Percentiles rank a stretch among this genome's conserved stretches.
Conservation (phyloP, 2,888 invertebrate species). For the Blera fallax region DNA sequence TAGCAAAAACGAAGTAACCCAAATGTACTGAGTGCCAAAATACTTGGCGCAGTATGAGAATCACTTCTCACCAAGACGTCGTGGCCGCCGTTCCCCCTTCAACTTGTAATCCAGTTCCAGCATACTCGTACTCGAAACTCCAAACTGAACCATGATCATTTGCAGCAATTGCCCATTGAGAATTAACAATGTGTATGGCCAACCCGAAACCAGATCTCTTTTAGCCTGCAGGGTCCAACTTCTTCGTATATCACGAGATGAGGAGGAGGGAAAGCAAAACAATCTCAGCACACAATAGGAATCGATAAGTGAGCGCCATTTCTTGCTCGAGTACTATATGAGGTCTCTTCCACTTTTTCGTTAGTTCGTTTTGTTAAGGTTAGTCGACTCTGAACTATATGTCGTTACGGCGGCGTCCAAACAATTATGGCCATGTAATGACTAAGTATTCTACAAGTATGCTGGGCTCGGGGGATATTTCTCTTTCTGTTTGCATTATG, state of each 20-base stretch:
- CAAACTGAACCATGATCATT: slow-evolving; percentile 48
- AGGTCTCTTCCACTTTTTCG: slow-evolving; percentile 60
- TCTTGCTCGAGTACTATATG: slow-evolving; percentile 52
- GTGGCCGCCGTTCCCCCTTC: slow-evolving; percentile 1
- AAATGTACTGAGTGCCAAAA: slow-evolving; percentile 55
- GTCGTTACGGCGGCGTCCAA: slow-evolving; percentile 67
- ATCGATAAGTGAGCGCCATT: slow-evolving; percentile 72
- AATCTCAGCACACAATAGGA: slow-evolving; percentile 60
- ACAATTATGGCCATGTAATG: slow-evolving; percentile 70
- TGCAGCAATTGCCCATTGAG: slow-evolving; percentile 67
- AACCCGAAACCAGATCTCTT: slow-evolving; percentile 68
- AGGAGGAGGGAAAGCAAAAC: slow-evolving; percentile 25
- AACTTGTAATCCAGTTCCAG: slow-evolving; percentile 53
- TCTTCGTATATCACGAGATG: background rate
- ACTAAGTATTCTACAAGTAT: slow-evolving; percentile 62
- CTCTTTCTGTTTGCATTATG: slow-evolving; percentile 62
- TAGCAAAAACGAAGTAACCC: slow-evolving; percentile 50
- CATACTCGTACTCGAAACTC: slow-evolving; percentile 2
- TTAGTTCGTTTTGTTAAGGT: slow-evolving; percentile 63
- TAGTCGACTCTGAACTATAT: slow-evolving; percentile 71
- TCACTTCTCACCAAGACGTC: slow-evolving; percentile 52
- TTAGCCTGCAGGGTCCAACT: slow-evolving; percentile 52
- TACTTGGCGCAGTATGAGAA: slow-evolving; percentile 57
- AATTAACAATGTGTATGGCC: slow-evolving; percentile 60
- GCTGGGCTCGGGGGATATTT: slow-evolving; percentile 36